Percentiles rank a stretch among this genome's conserved stretches.
Evolutionary conservation across 2,797 vertebrate species (phyloP).

Genomic region (Gambusia yucatana): DNA sequence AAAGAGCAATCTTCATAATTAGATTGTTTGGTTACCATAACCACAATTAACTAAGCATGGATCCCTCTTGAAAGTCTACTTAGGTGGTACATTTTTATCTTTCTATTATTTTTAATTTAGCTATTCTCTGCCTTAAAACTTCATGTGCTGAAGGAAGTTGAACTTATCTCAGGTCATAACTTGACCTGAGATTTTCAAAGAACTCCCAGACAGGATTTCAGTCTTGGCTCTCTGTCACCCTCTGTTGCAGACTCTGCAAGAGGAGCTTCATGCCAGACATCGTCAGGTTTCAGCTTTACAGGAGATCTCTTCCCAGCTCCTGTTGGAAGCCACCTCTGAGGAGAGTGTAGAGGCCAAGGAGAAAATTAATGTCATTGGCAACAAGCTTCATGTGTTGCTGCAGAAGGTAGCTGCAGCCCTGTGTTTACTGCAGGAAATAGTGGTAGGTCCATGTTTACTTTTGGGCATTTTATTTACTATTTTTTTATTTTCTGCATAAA

Average conservation of each 20-base stretch:
- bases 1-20: too few species aligned
- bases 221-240: constrained; percentile 20
- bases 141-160: not conserved
- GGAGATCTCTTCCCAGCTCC: constrained; percentile 84
- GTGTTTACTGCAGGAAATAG: constrained; percentile 64
- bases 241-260: constrained; percentile 83
- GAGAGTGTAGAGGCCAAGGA: constrained; percentile 88
- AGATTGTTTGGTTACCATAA: too few species aligned
- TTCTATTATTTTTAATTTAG: too few species aligned
- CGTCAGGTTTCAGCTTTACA: constrained; percentile 82
- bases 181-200: not conserved
- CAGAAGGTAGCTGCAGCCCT: constrained; percentile 82
- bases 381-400: constrained; percentile 85
- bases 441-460: constrained; percentile 74
- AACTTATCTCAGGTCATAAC: not conserved
- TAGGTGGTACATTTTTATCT: too few species aligned
- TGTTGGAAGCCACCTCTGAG: constrained; percentile 79
- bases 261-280: constrained; percentile 81
- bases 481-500: not conserved
- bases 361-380: constrained; percentile 88
- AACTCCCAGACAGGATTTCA: not conserved
- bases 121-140: not conserved
- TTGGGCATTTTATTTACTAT: not conserved
- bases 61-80: too few species aligned
- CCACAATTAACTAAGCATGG: too few species aligned